Base-by-base conservation (phyloP, 1,140 invertebrate species). In the Bombyx mandarina region DNA sequence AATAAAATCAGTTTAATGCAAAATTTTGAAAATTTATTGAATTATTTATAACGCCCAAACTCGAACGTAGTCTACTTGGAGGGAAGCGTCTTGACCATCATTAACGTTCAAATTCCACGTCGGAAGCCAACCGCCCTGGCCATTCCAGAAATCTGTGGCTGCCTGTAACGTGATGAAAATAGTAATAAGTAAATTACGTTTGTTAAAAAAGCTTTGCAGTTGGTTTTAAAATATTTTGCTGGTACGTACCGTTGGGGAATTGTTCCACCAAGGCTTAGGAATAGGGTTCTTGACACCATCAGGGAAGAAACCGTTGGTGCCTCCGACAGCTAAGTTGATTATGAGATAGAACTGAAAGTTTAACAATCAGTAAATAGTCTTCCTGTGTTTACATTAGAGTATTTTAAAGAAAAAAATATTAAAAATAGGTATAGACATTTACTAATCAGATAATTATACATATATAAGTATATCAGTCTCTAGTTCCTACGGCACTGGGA, bases 281-380 rank as follows among this genome's bases (percentile, higher is more conserved):
- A 72, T 65, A 2, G 88, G 88, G 61, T 89, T 89, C 8, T 55
- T 53, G 44, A 77, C 82, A 22, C 66, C 73, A 61, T 93, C 91
- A 12, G 91, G 90, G 82, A 92, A 92, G 74, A 86, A 92, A 8
- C 86, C 89, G 54, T 88, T 89, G 3, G 89, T 90, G 47, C 91
- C 92, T n/a, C 91, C 92, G 50, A 92, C 89, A 67, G 92, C 91
- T 65, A 92, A 63, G 73, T 93, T 93, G 10, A 93, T 77, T 49
- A 93, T 90, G 9, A 93, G 63, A 65, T 92, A 92, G 75, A 93
- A 93, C 90, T 93, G 65, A 57, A 86, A 86, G 26, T 35, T 35
- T 35, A 35, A 35, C 26, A 35, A 35, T 35, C 26, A 35, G 26
- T 35, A 35, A 35, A 35, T 35, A 35, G 2, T 35, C 26, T 35